Evolutionary conservation across 2,797 vertebrate species (phyloP).

Genomic region (Vireo griseus): DNA sequence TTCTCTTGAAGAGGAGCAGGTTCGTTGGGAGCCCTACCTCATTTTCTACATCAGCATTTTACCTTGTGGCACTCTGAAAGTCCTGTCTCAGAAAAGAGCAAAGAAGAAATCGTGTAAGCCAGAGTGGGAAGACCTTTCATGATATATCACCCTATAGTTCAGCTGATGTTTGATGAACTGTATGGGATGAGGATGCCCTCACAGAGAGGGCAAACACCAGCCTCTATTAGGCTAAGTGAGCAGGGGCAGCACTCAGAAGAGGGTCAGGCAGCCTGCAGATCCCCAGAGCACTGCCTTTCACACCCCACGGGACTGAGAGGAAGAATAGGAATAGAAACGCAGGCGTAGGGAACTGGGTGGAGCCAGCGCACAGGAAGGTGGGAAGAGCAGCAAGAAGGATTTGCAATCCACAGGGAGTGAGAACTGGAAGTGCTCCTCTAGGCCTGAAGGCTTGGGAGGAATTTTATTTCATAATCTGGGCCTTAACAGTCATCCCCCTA

Average conservation of each 20-base stretch:
- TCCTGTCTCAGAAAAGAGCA: not conserved
- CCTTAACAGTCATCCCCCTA: not conserved
- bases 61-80: not conserved
- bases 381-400: not conserved
- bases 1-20: not conserved
- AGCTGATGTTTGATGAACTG: not conserved
- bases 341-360: rapidly evolving
- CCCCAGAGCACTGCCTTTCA: not conserved
- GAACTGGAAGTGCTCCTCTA: not conserved
- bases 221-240: not conserved
- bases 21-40: not conserved
- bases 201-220: not conserved
- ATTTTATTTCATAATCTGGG: not conserved
- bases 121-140: not conserved
- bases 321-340: not conserved
- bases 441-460: not conserved
- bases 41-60: not conserved
- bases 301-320: not conserved
- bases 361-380: not conserved
- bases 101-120: not conserved
- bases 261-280: not conserved
- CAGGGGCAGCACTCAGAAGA: not conserved
- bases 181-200: not conserved
- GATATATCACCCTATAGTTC: not conserved
- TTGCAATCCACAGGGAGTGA: not conserved